phyloP scores from a whole-genome alignment of 1,140 invertebrate species.

The Phthorimaea operculella region DNA sequence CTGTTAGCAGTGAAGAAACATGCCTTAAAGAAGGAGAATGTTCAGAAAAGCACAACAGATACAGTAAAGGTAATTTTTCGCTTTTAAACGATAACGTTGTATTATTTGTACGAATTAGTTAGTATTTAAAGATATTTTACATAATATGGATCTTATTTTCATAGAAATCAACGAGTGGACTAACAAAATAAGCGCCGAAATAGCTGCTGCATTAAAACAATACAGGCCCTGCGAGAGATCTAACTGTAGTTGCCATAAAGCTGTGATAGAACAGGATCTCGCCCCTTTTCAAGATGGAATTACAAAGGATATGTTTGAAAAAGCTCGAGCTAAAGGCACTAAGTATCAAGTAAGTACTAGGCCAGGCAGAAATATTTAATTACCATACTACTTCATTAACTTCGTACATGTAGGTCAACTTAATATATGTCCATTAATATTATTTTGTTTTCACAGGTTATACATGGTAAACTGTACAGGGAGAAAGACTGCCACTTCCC shows the following conservation, averaged over 20 bases:
- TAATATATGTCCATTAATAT: no score
- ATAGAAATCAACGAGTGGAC: constrained; percentile 54
- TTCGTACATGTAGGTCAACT: no score
- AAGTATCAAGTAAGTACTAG: constrained; percentile 81
- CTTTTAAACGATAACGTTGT: background rate
- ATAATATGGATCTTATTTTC: constrained; percentile 19
- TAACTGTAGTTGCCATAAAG: constrained; percentile 72
- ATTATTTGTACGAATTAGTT: background rate
- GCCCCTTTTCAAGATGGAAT: constrained; percentile 76
- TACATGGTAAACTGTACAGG: constrained; percentile 83
- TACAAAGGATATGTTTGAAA: constrained; percentile 72
- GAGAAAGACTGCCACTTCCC: constrained; percentile 92
- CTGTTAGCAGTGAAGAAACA: background rate
- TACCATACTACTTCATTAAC: no score
- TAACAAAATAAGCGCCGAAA: constrained; percentile 42
- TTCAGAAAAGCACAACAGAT: constrained; percentile 21
- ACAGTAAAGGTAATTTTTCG: constrained; percentile 20
- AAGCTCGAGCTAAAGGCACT: constrained; percentile 73
- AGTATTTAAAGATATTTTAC: no score
- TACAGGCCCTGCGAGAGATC: constrained; percentile 58
- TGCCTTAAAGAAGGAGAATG: constrained; percentile 11
- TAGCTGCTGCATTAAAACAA: constrained; percentile 46
- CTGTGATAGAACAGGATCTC: constrained; percentile 78
- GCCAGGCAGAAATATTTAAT: no score
- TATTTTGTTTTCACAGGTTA: constrained; percentile 61